Evolutionary conservation across 2,113 vertebrate species (phyloP).

Genomic region (Crotalus helleri): DNA sequence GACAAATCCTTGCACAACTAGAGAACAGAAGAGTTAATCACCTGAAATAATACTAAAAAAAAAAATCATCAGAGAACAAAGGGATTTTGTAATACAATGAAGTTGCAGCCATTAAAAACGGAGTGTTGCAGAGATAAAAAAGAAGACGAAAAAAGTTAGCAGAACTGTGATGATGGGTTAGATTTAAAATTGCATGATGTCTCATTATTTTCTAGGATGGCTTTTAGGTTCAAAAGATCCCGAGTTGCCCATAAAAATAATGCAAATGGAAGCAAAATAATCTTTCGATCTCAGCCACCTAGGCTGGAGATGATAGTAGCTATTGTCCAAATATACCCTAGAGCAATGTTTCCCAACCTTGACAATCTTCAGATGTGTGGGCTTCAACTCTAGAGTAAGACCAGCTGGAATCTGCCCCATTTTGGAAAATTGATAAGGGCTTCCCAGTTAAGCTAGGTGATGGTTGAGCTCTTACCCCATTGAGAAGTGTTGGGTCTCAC

Average conservation of each 20-base stretch:
- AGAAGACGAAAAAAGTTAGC: fast-evolving
- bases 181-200: background rate
- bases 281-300: background rate
- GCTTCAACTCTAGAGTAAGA: background rate
- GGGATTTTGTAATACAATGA: fast-evolving
- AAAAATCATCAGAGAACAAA: fast-evolving
- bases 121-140: background rate
- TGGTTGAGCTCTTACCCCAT: background rate
- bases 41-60: background rate
- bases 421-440: background rate
- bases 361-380: too few species aligned
- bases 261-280: background rate
- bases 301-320: background rate
- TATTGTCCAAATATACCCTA: background rate
- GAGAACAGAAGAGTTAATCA: background rate
- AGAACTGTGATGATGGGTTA: background rate
- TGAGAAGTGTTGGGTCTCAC: background rate
- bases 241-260: background rate
- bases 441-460: background rate
- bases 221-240: background rate
- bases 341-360: background rate
- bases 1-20: background rate
- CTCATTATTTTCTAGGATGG: background rate
- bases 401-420: background rate
- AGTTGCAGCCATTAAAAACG: fast-evolving